Base-by-base conservation (phyloP, 2,797 vertebrate species). In the Eospalax fontanierii region DNA sequence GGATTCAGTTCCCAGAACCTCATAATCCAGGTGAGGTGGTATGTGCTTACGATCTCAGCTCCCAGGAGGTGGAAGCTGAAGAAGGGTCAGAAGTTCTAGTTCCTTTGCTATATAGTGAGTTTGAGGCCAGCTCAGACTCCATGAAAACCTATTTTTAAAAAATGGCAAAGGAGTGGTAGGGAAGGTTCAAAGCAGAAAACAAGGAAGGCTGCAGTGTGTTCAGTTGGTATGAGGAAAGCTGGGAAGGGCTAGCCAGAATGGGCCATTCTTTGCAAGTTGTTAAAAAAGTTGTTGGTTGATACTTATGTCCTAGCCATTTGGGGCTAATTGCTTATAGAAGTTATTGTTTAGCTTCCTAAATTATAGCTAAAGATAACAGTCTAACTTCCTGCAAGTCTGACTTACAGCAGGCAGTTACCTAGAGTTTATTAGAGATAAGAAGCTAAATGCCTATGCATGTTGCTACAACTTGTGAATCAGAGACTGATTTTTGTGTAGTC, bases 301-400 rank as follows among this genome's bases (percentile, higher is more conserved):
- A 85, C 76, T 63, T 28, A 95, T 12, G 22, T 86, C 68, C 70
- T 70, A 16, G 35, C 5, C 33, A 88, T 46, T 71, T n/a, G 57
- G 22, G 26, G 35, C 80, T 82, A 21, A 91, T 12, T 70, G 30
- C 57, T 54, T 50, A 73, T 30, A 46, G 65, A 92, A 93, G 63
- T 86, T 61, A 78, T 66, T 65, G 3, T 65, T 86, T 65, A 59
- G 59, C 50, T 95, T 89, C 43, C 78, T 65, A 5, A n/a, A 83
- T 87, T 73, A 68, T 90, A 79, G 90, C 74, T 61, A 59, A 38
- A 88, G 61, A 79, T 75, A 50, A 61, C 10, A 81, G 65, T 54
- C 79, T 38, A 38, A n/a, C 57, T 95, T 78, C 57, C 87, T 78
- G 16, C 0, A 71, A 89, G 35, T 33, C 65, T 79, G 61, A 33